Conservation (phyloP, 2,888 invertebrate genomes). For the Hypomecis atomaria region DNA sequence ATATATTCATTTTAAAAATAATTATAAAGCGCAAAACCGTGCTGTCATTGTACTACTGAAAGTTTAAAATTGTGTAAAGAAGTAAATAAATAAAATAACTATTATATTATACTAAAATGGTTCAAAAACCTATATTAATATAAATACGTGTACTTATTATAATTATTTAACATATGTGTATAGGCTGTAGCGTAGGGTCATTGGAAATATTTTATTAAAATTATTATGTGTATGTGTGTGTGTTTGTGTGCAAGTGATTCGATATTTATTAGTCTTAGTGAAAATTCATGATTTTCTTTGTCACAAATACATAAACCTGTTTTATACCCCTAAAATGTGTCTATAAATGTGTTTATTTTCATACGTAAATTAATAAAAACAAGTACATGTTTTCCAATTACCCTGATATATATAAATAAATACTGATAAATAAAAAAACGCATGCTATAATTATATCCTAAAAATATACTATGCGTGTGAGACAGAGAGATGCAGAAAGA, state of each 20-base stretch:
- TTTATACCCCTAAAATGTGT: not conserved
- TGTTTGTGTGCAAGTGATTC: not conserved
- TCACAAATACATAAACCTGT: too few species aligned
- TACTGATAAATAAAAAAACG: constrained; percentile 36
- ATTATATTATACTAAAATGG: constrained; percentile 9
- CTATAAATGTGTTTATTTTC: not conserved
- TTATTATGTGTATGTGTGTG: not conserved
- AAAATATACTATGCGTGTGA: constrained; percentile 69
- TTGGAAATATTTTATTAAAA: constrained; percentile 14
- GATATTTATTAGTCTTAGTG: too few species aligned
- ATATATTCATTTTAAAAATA: constrained; percentile 24
- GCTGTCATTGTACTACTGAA: constrained; percentile 52
- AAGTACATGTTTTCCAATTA: constrained; percentile 22
- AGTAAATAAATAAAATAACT: constrained; percentile 1
- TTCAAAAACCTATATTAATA: constrained; percentile 9
- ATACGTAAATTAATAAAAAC: too few species aligned
- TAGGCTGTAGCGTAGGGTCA: constrained; percentile 16
- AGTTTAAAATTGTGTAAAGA: constrained; percentile 27
- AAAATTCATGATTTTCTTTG: too few species aligned
- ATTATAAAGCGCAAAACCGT: constrained; percentile 53
- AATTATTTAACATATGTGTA: not conserved
- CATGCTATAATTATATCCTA: constrained; percentile 37
- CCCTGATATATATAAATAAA: constrained; percentile 38
- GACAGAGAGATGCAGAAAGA: constrained; percentile 78
- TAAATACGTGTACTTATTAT: constrained; percentile 3